Evolutionary conservation across 1,140 invertebrate genomes (phyloP), one percentile per base, ranked within the genome.

Genomic region (Drosophila pachea): DNA sequence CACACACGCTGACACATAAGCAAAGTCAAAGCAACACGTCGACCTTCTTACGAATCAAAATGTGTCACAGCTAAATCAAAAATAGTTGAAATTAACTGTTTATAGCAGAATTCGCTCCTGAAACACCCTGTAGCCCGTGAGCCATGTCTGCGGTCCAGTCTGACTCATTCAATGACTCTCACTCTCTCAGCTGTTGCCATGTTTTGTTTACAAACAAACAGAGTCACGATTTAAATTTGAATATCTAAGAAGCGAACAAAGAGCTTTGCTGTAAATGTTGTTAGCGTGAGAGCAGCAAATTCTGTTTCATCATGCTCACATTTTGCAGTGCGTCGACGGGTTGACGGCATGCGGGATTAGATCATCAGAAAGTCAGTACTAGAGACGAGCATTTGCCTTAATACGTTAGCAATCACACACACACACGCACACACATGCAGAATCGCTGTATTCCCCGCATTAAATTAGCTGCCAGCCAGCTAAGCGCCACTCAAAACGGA

Each of bases 171-270:
- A 29, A 48, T 2, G n/a, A 7, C 6, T 38, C 65, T 49, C 52
- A 11, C 42, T n/a, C 35, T 33, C 62, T 58, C 61, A 70, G 68
- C 68, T 65, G 54, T 59, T 70, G 61, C 52, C 12, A 43, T n/a
- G 35, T 64, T 64, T 58, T 69, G 62, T 70, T 66, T 70, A 69
- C 67, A 69, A 69, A 69, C 61, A 69, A 69, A 63, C 54, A 42
- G 4, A 4, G n/a, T n/a, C 35, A 8, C 59, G n/a, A 35, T 55
- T 55, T 1, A 63, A 55, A 68, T 16, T 55, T 14, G 14, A 42
- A 55, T 62, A 22, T 22, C 22, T 22, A 16, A 29, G 40, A 12
- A 38, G 16, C 12, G 31, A 38, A 32, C 33, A 35, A 22, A 49
- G 16, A 64, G 40, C 16, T 22, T 3, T 22, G 22, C 22, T 22